Evolutionary conservation across 2,888 invertebrate species (phyloP).

Genomic region (Uloborus plumipes): DNA sequence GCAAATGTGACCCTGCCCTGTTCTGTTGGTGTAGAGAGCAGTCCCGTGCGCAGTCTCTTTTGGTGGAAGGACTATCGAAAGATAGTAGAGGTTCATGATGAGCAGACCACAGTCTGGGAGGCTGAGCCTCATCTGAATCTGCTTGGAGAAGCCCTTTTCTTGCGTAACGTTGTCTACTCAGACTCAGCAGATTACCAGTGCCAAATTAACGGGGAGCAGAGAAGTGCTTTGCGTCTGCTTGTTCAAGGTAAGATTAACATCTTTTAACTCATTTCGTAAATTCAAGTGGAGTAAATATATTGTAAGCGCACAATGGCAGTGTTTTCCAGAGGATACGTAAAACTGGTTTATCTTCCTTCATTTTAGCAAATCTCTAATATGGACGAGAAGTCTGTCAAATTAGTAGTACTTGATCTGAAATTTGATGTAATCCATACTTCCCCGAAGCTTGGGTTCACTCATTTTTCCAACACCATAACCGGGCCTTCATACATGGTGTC

Average conservation of each 20-base stretch:
- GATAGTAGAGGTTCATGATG: constrained; percentile 64
- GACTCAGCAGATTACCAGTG: constrained; percentile 67
- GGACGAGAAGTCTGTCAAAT: neutral
- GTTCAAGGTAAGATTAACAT: constrained; percentile 64
- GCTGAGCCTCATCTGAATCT: constrained; percentile 64
- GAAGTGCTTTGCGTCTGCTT: constrained; percentile 56
- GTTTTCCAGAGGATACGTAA: too few species aligned
- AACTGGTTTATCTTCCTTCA: too few species aligned
- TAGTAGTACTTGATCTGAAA: too few species aligned
- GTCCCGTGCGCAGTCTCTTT: constrained; percentile 57
- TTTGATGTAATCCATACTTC: too few species aligned
- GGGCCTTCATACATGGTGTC: too few species aligned
- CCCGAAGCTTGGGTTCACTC: too few species aligned
- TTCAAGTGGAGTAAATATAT: too few species aligned
- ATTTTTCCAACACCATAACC: too few species aligned
- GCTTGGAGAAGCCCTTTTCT: constrained; percentile 61
- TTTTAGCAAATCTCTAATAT: neutral
- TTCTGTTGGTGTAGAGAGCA: constrained; percentile 4
- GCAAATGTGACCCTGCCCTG: constrained; percentile 65
- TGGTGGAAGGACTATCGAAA: constrained; percentile 66
- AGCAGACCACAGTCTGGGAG: constrained; percentile 64
- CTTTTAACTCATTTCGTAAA: too few species aligned
- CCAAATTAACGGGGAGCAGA: constrained; percentile 64
- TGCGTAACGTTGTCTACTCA: constrained; percentile 56
- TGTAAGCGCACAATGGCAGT: too few species aligned